Conservation (phyloP, 2,797 vertebrate genomes). For the Argya squamiceps region DNA sequence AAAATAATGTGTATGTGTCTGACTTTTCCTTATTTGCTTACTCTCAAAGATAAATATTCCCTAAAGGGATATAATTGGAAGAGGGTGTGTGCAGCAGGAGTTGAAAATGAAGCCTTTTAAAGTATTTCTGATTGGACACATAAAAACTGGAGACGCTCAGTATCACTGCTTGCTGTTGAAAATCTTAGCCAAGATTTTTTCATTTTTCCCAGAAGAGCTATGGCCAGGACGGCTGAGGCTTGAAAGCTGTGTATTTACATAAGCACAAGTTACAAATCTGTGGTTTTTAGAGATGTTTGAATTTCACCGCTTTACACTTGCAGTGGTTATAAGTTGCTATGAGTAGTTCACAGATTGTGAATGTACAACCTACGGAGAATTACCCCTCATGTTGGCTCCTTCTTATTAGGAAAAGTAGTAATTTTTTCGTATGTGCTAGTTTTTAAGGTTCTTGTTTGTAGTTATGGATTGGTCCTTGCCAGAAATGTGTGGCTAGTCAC, state of each 20-base stretch:
- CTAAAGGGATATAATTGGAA: slow-evolving; percentile 18
- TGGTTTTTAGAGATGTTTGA: slow-evolving; percentile 71
- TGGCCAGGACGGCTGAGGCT: slow-evolving; percentile 36
- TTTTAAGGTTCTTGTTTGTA: slow-evolving; percentile 41
- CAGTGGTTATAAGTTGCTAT: slow-evolving; percentile 53
- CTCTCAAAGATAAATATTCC: slow-evolving; percentile 45
- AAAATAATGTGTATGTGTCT: not conserved
- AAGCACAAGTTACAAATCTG: slow-evolving; percentile 76
- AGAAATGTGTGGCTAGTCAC: slow-evolving; percentile 44
- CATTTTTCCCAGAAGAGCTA: slow-evolving; percentile 46
- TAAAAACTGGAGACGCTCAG: not conserved
- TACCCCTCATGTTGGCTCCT: slow-evolving; percentile 32
- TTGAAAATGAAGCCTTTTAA: slow-evolving; percentile 20
- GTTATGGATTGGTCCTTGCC: slow-evolving; percentile 39
- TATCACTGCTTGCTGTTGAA: slow-evolving; percentile 13
- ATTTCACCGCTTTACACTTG: slow-evolving; percentile 71
- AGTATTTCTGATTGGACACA: slow-evolving; percentile 37
- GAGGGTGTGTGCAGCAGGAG: slow-evolving; percentile 1
- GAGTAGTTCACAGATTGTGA: slow-evolving; percentile 63
- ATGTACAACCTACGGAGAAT: slow-evolving; percentile 60
- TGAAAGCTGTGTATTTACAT: slow-evolving; percentile 72
- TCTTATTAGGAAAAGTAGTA: slow-evolving; percentile 36
- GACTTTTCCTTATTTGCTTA: slow-evolving; percentile 26
- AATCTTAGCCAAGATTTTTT: slow-evolving; percentile 59
- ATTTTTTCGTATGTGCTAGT: not conserved